Conservation (phyloP, 2,888 invertebrate genomes). For the Calameuta idolon region DNA sequence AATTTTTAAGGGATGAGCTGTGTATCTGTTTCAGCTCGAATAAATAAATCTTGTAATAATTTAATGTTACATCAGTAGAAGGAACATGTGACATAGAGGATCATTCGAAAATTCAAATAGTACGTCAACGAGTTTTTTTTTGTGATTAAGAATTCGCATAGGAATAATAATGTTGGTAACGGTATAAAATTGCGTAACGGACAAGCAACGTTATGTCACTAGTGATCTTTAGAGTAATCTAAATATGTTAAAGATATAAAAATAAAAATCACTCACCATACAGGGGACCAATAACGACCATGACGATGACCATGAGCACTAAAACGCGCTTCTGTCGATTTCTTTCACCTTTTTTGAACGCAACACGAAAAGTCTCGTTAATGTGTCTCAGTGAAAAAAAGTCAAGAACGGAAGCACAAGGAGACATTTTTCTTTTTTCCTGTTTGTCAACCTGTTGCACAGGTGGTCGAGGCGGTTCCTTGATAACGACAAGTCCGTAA, state of each 20-base stretch:
- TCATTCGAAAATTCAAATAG: background rate
- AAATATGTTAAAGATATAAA: background rate
- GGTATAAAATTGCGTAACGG: background rate
- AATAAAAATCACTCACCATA: constrained; percentile 74
- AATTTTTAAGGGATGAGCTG: too few relatives aligned
- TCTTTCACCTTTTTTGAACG: constrained; percentile 82
- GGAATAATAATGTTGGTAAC: background rate
- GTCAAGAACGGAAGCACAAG: constrained; percentile 72
- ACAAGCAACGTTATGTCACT: background rate
- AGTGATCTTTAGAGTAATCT: background rate
- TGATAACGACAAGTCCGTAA: constrained; percentile 79
- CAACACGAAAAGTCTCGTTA: constrained; percentile 81
- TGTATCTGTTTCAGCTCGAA: too few relatives aligned
- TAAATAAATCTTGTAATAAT: too few relatives aligned
- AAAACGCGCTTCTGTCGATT: constrained; percentile 80
- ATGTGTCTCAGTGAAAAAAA: constrained; percentile 85
- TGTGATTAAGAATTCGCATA: background rate
- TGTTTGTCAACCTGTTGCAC: constrained; percentile 40
- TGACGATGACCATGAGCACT: constrained; percentile 83
- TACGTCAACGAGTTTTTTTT: background rate
- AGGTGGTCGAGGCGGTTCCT: constrained; percentile 71
- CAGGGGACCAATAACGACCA: constrained; percentile 87
- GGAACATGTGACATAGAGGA: background rate
- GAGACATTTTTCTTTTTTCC: constrained; percentile 57
- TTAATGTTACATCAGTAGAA: background rate